Evolutionary conservation across 1,140 invertebrate genomes (phyloP), one percentile per base, ranked within the genome.

Genomic region (Ganaspis sp.): DNA sequence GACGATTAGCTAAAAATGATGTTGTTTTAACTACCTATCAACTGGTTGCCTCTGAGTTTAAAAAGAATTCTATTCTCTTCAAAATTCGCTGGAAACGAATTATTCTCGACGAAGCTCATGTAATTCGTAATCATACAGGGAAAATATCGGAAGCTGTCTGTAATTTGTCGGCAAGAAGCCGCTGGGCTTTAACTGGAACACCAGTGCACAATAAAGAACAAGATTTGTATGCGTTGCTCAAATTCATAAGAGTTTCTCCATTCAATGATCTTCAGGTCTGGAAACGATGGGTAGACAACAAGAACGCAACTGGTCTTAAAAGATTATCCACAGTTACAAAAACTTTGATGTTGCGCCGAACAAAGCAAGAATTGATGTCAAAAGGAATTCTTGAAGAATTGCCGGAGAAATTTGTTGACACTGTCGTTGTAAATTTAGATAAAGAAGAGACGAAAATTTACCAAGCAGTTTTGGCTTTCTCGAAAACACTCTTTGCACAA

Each of bases 201-300:
- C 98, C 98, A 0, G 95, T 99, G 71, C 98, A 99, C 81, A 99
- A 99, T 87, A 96, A 97, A 87, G 95, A 98, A 85, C 87, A 95
- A 45, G 97, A 99, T 91, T 92, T 99, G 19, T 99, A 95, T 91
- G 95, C 97, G 0, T 90, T 99, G 19, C 87, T 99, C 0, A 96
- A 97, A 87, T 98, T 97, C 89, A 86, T 98, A 0, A 91, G 94
- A 17, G 96, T 95, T 87, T 93, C 94, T n/a, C 97, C 97, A 1
- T 98, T 98, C 87, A 95, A 98, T 90, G 96, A 98, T 84, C 89
- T 96, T n/a, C 84, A 89, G 4, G 94, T 95, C 1, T 91, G 88
- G 94, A 94, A 94, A 81, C 91, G 91, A 29, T 94, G 94, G 91
- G 93, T 96, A 0, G 95, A 96, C 76, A 95, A 95, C 86, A 96